Evolutionary conservation across 1,140 invertebrate species (phyloP).

Genomic region (Pogonognathellus flavescens): DNA sequence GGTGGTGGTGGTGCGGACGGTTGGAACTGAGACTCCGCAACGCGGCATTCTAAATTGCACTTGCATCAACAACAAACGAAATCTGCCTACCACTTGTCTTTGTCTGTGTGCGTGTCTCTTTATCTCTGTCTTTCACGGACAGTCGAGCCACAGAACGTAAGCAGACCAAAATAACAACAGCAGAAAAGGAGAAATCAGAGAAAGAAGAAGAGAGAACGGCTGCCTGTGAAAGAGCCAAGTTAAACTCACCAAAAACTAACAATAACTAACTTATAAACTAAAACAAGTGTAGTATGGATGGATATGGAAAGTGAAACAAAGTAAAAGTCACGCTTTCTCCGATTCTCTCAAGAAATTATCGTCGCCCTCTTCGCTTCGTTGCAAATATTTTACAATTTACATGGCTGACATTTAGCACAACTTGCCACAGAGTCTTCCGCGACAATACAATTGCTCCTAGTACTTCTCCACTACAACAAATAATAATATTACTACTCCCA

Average conservation of each 20-base stretch:
- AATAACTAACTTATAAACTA: no score
- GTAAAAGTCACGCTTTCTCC: neutral
- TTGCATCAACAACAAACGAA: no score
- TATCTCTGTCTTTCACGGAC: neutral
- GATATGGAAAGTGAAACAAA: neutral
- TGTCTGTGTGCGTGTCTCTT: neutral
- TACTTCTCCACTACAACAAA: neutral
- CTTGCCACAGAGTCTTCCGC: neutral
- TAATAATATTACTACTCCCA: neutral
- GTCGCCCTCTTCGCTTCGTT: neutral
- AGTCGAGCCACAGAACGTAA: no score
- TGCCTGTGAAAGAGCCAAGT: neutral
- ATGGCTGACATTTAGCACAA: conserved; percentile 24
- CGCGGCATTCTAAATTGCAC: no score
- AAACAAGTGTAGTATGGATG: neutral
- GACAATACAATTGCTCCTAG: no score
- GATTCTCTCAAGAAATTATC: neutral
- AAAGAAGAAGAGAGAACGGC: neutral
- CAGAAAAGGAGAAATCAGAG: neutral
- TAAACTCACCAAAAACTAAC: no score
- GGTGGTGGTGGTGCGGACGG: no score
- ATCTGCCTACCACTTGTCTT: neutral
- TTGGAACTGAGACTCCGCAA: no score
- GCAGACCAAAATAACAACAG: no score
- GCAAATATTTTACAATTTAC: neutral